phyloP scores from a whole-genome alignment of 2,797 vertebrate species.

The Anguilla pacifica region DNA sequence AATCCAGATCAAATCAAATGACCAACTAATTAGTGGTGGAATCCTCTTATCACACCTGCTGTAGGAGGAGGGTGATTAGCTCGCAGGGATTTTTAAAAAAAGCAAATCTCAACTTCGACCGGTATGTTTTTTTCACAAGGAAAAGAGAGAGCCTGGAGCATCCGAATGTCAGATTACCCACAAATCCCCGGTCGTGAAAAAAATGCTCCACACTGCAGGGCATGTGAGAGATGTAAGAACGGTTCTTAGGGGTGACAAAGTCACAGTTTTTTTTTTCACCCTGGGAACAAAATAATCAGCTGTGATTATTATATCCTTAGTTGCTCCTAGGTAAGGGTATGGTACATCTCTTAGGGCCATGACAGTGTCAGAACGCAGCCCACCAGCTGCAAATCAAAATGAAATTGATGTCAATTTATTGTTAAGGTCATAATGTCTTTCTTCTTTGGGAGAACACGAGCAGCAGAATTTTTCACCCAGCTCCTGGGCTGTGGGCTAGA shows the following conservation, averaged over 20 bases:
- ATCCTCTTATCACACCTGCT: constrained; percentile 13
- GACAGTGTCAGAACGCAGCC: neutral
- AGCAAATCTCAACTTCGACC: neutral
- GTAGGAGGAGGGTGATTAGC: neutral
- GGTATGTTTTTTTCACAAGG: neutral
- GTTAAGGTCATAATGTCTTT: neutral
- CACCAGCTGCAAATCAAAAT: neutral
- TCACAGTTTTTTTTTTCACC: neutral
- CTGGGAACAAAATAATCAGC: neutral
- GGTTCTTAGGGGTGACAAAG: neutral
- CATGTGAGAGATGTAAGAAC: neutral
- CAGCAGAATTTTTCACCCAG: neutral
- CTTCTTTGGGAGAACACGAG: neutral
- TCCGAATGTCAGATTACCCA: constrained; percentile 7
- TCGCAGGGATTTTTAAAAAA: neutral
- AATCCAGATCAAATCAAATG: neutral
- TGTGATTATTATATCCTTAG: neutral
- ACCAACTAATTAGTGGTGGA: neutral
- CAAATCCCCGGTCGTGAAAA: neutral
- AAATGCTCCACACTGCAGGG: neutral
- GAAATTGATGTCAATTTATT: neutral
- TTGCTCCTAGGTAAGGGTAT: neutral
- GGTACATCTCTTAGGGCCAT: neutral
- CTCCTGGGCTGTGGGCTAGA: neutral
- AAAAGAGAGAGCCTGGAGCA: neutral